phyloP scores from a whole-genome alignment of 2,113 vertebrate species.

The Siphamia tubifer region DNA sequence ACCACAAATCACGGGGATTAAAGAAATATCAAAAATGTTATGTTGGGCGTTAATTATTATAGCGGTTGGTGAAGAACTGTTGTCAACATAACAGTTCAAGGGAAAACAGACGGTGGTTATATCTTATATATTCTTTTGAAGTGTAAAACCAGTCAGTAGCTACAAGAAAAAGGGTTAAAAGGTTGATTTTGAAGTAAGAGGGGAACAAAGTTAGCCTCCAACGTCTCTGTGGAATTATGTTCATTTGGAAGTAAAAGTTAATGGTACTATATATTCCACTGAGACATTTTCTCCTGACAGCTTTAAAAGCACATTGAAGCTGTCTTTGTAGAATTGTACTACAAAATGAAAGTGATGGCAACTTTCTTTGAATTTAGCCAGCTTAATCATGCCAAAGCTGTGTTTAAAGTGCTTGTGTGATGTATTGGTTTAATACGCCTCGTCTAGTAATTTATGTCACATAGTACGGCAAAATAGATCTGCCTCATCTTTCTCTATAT shows the following conservation, averaged over 20 bases:
- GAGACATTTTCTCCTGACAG: constrained; percentile 11
- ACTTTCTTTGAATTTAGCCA: constrained; percentile 11
- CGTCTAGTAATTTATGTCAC: constrained; percentile 36
- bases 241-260: constrained; percentile 26
- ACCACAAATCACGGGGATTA: constrained; percentile 30
- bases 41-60: constrained; percentile 55
- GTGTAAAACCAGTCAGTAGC: constrained; percentile 32
- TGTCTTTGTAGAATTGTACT: constrained; percentile 1
- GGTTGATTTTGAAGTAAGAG: constrained; percentile 11
- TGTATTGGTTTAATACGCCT: constrained; percentile 54
- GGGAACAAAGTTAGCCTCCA: not conserved
- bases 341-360: constrained; percentile 13
- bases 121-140: not conserved
- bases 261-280: not conserved
- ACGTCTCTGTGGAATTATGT: constrained; percentile 22
- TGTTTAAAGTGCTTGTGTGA: constrained; percentile 47
- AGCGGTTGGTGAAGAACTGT: no score
- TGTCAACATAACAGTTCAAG: not conserved
- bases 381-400: constrained; percentile 20
- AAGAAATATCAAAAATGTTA: constrained; percentile 58
- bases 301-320: constrained; percentile 11
- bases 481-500: constrained; percentile 23
- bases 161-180: constrained; percentile 19
- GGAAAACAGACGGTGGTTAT: not conserved
- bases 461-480: constrained; percentile 13